These are phyloP conservation scores for Mycetomoellerius zeteki DNA, from an alignment of 1,140 invertebrate species.

Conservation along the genomic window DNA sequence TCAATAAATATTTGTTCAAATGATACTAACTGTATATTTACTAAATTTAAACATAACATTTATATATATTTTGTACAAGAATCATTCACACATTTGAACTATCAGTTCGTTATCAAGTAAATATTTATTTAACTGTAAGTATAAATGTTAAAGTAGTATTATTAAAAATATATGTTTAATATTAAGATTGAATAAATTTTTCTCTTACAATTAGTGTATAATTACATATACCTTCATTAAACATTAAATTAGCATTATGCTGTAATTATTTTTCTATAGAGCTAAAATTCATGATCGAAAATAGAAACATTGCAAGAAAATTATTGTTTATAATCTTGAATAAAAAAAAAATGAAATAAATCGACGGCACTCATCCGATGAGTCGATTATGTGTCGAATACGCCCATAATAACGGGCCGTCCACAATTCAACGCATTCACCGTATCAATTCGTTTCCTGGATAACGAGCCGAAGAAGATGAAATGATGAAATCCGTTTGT, in stretches of 20 bases:
- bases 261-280: not conserved
- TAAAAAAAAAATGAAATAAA: conserved; percentile 6
- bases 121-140: too few relatives aligned
- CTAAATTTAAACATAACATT: too few relatives aligned
- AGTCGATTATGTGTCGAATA: conserved; percentile 44
- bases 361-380: conserved; percentile 29
- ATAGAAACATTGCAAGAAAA: not conserved
- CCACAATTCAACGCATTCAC: conserved; percentile 14
- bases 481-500: conserved; percentile 56
- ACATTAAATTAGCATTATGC: not conserved
- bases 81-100: too few relatives aligned
- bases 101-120: too few relatives aligned
- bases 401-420: conserved; percentile 37
- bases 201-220: too few relatives aligned
- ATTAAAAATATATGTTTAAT: not conserved
- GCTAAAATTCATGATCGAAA: not conserved
- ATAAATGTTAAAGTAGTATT: too few relatives aligned
- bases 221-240: not conserved
- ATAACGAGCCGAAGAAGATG: conserved; percentile 9
- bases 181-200: too few relatives aligned
- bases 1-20: too few relatives aligned
- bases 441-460: conserved; percentile 41
- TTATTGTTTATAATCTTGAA: not conserved
- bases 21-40: too few relatives aligned
- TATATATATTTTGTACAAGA: too few relatives aligned